A percentile compares a stretch with the other conserved stretches of the same genome.
Conservation (phyloP, 1,140 invertebrate species). For the Fopius arisanus region DNA sequence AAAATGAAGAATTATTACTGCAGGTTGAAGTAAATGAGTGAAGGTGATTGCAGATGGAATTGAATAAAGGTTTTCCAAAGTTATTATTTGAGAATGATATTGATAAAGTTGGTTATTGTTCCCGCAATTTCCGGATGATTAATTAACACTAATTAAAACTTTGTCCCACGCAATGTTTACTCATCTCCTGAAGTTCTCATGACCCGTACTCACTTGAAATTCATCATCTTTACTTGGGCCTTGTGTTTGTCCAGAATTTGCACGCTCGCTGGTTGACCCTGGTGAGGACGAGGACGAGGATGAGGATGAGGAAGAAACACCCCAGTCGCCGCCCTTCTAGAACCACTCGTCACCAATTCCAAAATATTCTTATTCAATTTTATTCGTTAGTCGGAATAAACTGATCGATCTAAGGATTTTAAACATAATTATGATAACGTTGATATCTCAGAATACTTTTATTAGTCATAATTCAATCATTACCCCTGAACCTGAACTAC, state of each 20-base stretch:
- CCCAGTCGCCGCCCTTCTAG: conserved; percentile 54
- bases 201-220: not conserved
- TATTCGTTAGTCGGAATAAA: not conserved
- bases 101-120: not conserved
- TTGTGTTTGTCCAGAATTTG: conserved; percentile 75
- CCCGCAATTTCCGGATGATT: not conserved
- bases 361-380: not conserved
- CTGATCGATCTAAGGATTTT: not conserved
- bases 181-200: not conserved
- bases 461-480: not conserved
- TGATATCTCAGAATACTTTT: not conserved
- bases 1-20: too few relatives aligned
- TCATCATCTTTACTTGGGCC: not conserved
- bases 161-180: not conserved
- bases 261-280: conserved; percentile 82
- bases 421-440: not conserved
- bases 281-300: conserved; percentile 79
- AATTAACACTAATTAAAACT: not conserved
- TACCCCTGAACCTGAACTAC: not conserved
- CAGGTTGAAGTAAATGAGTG: too few relatives aligned
- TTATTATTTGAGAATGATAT: not conserved
- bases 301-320: conserved; percentile 76
- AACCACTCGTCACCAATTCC: conserved; percentile 32
- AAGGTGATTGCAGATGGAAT: too few relatives aligned
- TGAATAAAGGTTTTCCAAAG: too few relatives aligned